Evolutionary conservation across 2,113 vertebrate species (phyloP), one percentile per base, ranked within the genome.

Genomic region (Nansenia antarctica): DNA sequence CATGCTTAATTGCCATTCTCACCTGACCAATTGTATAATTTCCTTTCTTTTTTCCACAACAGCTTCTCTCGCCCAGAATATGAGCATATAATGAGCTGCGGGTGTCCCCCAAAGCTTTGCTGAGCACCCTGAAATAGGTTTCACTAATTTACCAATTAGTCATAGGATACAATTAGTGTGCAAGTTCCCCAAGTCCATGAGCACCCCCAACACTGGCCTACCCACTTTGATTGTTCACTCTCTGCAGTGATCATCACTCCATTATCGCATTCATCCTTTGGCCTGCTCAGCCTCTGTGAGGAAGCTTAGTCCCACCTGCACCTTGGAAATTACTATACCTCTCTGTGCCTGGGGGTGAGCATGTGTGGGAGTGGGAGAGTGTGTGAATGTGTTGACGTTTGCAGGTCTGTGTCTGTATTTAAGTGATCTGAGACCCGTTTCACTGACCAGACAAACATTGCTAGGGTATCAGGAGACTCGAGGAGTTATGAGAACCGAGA

Each of bases 121-220:
- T 76, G 72, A 77, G 86, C 73, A 81, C 78, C 87, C 88, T 85
- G 85, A 89, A 91, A 91, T 90, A 91, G 86, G 82, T 90, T 91
- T 89, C 82, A 76, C 90, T 92, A 92, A 93, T 93, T 91, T 88
- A 92, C 90, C 91, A 92, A 93, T 93, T 93, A 93, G 90, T 92
- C 92, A 92, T 90, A 82, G 88, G 87, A 89, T 90, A 92, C 90
- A 93, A 92, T 92, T 92, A 93, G 90, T 83, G 85, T 65, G 77
- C 78, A 77, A 86, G 87, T 87, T 85, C 84, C 87, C 84, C 54
- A 87, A 83, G 85, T 90, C 88, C 85, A 84, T 80, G 85, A 87
- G 79, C 83, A 75, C 81, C 74, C 84, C 81, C 82, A 69, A 74
- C 76, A 68, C 55, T 35, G 73, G 70, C 78, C 82, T 85, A 79